phyloP scores from a whole-genome alignment of 2,797 vertebrate genomes.

The Melanotaenia boesemani region DNA sequence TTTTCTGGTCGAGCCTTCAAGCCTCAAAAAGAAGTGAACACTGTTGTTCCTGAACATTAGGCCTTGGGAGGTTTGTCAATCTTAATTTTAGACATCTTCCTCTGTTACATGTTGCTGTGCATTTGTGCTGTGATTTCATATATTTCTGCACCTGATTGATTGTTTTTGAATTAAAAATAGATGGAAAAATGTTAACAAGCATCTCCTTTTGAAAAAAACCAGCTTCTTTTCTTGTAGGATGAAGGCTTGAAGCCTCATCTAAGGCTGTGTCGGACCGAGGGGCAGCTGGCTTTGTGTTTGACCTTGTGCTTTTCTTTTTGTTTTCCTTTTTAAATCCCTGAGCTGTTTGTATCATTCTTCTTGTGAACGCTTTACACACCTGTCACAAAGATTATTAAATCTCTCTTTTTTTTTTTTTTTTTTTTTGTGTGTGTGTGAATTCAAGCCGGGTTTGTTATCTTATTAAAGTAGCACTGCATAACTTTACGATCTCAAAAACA shows the following conservation, averaged over 20 bases:
- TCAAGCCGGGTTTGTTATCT: no score
- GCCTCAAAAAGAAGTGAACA: neutral
- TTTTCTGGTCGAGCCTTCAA: neutral
- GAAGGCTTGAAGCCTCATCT: neutral
- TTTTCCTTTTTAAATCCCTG: constrained; percentile 24
- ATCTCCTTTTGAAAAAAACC: neutral
- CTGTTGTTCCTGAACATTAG: neutral
- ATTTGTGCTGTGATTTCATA: no score
- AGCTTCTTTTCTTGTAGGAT: neutral
- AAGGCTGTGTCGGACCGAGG: neutral
- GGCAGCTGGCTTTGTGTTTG: constrained; percentile 41
- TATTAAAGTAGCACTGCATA: no score
- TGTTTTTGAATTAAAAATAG: neutral
- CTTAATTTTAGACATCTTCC: neutral
- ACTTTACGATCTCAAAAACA: no score
- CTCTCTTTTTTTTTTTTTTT: neutral
- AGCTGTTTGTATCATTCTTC: constrained; percentile 31
- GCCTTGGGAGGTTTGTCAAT: neutral
- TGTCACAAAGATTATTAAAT: neutral
- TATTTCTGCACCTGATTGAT: neutral
- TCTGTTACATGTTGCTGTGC: no score
- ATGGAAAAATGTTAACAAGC: neutral
- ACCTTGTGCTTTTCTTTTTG: constrained; percentile 40
- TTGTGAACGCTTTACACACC: constrained; percentile 18
- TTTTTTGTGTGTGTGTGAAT: no score